phyloP scores from a whole-genome alignment of 1,140 invertebrate genomes.

The Penaeus vannamei region DNA sequence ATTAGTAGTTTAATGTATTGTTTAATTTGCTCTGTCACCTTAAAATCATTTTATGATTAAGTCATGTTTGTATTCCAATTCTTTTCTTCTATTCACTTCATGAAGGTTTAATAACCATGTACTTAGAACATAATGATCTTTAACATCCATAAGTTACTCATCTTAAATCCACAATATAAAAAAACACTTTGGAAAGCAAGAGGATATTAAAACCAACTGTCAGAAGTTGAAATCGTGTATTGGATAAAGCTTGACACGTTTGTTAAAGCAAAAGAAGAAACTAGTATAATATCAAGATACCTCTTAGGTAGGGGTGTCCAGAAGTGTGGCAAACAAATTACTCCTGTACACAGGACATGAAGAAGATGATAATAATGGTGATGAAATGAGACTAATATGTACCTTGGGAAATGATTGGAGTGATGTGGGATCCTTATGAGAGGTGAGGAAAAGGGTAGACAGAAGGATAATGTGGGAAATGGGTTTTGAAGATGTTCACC shows the following conservation, averaged over 20 bases:
- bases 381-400: conserved; percentile 42
- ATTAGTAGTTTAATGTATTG: too few relatives aligned
- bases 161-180: too few relatives aligned
- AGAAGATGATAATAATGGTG: too few relatives aligned
- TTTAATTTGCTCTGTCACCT: too few relatives aligned
- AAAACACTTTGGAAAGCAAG: too few relatives aligned
- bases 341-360: conserved; percentile 50
- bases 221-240: conserved; percentile 65
- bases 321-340: conserved; percentile 59
- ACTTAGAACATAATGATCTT: too few relatives aligned
- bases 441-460: conserved; percentile 37
- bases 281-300: conserved; percentile 61
- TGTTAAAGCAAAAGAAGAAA: conserved; percentile 64
- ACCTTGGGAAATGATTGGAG: conserved; percentile 54
- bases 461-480: conserved; percentile 51
- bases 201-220: conserved; percentile 35
- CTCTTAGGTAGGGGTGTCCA: conserved; percentile 63
- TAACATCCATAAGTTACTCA: too few relatives aligned
- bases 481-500: conserved; percentile 33
- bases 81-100: too few relatives aligned
- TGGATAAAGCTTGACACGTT: conserved; percentile 65
- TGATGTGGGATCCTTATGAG: conserved; percentile 31
- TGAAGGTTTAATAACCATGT: too few relatives aligned
- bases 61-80: too few relatives aligned
- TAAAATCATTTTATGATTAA: too few relatives aligned